Base-by-base conservation (phyloP, 2,797 vertebrate species). In the Lacerta bilineata region DNA sequence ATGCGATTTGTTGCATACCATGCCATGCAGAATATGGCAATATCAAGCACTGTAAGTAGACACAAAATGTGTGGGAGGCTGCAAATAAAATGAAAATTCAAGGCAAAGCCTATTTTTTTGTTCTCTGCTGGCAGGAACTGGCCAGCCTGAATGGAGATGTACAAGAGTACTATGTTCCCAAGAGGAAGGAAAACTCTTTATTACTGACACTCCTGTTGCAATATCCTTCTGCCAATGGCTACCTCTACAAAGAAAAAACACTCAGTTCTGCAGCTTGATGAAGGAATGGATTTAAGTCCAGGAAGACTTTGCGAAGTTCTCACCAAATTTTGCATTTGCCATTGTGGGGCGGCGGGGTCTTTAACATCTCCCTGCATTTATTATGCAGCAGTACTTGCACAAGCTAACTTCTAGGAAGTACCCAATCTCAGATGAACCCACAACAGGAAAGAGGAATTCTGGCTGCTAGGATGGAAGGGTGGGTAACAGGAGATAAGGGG, bases 11-110 rank as follows among this genome's bases (percentile, higher is more conserved):
- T 36, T 84, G 88, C 76, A 68, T 71, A 90, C 5, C 61, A 64
- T 64, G 61, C 59, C 0, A 15, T 86, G 85, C 59, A 92, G 75
- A 91, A 93, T 61, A 39, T 50, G 36, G 46, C n/a, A 82, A 50
- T 50, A 90, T 10, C 88, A 69, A 93, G 93, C 92, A 87, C 77
- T 85, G 36, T 86, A 92, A 91, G 23, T 82, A 84, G 43, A 79
- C 64, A 90, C 27, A 89, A 33, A 83, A 69, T 33, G 36, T 71
- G 18, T 50, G 46, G 41, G 29, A 23, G 66, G 17, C 41, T 69
- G 64, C 59, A 83, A 50, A 50, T 15, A 71, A 61, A 50, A 50
- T 50, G 27, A n/a, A 33, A 69, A 83, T 50, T 83, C 66, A 71
- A 11, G 8, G 81, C 18, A n/a, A 71, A 33, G n/a, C 66, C 81